These are phyloP conservation scores for Alosa alosa DNA, from an alignment of 2,113 vertebrate genomes.

Conservation along the genomic window DNA sequence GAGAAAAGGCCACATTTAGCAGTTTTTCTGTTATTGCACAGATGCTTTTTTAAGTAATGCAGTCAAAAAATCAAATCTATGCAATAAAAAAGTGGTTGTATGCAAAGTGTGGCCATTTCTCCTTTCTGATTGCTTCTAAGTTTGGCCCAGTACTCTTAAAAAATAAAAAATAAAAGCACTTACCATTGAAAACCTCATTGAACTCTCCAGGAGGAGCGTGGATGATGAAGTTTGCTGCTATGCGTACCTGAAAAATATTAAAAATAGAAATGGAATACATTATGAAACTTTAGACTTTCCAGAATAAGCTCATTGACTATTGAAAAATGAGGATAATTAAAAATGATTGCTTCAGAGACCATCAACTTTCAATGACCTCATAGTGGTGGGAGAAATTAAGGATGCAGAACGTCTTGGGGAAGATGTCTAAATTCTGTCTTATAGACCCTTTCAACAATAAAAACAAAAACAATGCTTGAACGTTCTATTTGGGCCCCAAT, in stretches of 20 bases:
- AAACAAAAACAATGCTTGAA: no score
- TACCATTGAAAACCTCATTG: constrained; percentile 96
- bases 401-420: neutral
- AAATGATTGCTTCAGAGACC: neutral
- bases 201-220: constrained; percentile 96
- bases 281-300: neutral
- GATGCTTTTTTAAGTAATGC: no score
- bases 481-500: no score
- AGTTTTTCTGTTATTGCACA: no score
- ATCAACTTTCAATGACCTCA: no score
- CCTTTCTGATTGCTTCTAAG: no score
- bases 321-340: neutral
- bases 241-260: constrained; percentile 81
- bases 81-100: no score
- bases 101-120: no score
- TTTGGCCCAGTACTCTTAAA: no score
- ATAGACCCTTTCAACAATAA: no score
- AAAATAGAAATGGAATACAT: neutral
- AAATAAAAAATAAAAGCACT: constrained; percentile 56
- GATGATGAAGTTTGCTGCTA: constrained; percentile 94
- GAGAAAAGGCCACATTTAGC: no score
- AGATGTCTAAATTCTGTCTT: neutral
- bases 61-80: no score
- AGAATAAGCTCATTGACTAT: neutral
- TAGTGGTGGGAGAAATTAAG: neutral